A percentile compares a stretch with the other conserved stretches of the same genome.
These are phyloP conservation scores for Embidobia sp. DNA, from an alignment of 2,888 invertebrate genomes.

Conservation along the genomic window DNA sequence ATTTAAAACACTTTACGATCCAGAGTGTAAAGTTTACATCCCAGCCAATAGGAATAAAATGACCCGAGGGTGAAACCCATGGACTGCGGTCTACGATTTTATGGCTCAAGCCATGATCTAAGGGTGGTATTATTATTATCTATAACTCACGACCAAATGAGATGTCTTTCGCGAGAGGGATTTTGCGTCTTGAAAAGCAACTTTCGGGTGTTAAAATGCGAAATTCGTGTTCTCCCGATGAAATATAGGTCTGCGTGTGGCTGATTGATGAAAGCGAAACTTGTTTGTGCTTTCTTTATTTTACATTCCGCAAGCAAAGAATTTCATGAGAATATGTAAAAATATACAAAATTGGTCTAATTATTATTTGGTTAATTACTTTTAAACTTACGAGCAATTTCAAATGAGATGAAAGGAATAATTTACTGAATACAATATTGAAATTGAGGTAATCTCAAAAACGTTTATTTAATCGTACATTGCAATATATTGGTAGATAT, in stretches of 20 bases:
- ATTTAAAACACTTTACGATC: constrained; percentile 62
- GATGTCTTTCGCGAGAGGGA: constrained; percentile 21
- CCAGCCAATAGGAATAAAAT: constrained; percentile 47
- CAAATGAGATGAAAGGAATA: no score
- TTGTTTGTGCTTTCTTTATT: no score
- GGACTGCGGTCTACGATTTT: constrained; percentile 48
- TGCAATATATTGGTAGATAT: no score
- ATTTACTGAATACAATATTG: no score
- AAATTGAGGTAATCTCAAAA: no score
- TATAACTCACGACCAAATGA: constrained; percentile 42
- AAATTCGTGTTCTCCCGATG: constrained; percentile 4
- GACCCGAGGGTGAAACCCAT: constrained; percentile 44
- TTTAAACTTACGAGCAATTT: no score
- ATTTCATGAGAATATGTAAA: no score
- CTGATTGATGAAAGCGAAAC: constrained; percentile 1
- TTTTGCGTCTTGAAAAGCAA: background rate
- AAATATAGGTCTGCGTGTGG: constrained; percentile 19
- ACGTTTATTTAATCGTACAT: no score
- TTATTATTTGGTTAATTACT: no score
- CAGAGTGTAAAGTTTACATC: constrained; percentile 9
- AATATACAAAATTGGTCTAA: no score
- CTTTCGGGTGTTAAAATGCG: constrained; percentile 9
- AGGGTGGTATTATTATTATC: constrained; percentile 51
- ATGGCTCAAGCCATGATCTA: constrained; percentile 22
- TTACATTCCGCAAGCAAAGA: background rate